A percentile compares a stretch with the other conserved stretches of the same genome.
phyloP scores from a whole-genome alignment of 2,113 vertebrate genomes.

The Rana temporaria region DNA sequence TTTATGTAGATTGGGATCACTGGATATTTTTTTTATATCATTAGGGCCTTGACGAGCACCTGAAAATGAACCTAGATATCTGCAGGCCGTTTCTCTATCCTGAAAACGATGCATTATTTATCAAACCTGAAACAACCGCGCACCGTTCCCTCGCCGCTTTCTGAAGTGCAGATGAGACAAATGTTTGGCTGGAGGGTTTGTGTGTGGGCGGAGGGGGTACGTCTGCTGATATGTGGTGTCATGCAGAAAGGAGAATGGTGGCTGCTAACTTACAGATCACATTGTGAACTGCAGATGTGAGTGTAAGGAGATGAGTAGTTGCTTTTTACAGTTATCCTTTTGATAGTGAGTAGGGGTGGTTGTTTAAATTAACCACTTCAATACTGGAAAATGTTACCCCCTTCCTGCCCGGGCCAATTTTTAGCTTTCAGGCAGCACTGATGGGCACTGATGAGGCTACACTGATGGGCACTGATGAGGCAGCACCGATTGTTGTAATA shows the following conservation, averaged over 20 bases:
- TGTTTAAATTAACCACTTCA: too few relatives aligned
- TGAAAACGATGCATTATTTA: conserved; percentile 25
- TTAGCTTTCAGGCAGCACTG: too few relatives aligned
- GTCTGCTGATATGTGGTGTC: not conserved
- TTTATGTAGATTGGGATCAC: not conserved
- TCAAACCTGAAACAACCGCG: conserved; percentile 8
- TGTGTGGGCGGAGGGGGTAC: not conserved
- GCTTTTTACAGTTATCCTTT: too few relatives aligned
- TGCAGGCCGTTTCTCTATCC: not conserved
- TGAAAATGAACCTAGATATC: not conserved
- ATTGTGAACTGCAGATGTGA: too few relatives aligned
- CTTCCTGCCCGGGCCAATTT: too few relatives aligned
- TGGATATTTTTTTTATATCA: not conserved
- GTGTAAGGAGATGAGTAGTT: too few relatives aligned
- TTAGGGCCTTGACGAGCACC: not conserved
- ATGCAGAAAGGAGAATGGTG: not conserved
- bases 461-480: too few relatives aligned
- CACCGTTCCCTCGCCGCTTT: not conserved
- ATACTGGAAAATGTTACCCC: too few relatives aligned
- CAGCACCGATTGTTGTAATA: too few relatives aligned
- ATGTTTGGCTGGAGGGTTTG: conserved; percentile 28
- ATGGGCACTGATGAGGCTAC: too few relatives aligned
- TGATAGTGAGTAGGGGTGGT: too few relatives aligned
- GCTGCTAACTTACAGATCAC: too few relatives aligned
- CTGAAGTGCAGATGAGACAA: conserved; percentile 5